Percentiles rank a stretch among this genome's conserved stretches.
phyloP scores from a whole-genome alignment of 2,888 invertebrate genomes.

The Zelleria hepariella region DNA sequence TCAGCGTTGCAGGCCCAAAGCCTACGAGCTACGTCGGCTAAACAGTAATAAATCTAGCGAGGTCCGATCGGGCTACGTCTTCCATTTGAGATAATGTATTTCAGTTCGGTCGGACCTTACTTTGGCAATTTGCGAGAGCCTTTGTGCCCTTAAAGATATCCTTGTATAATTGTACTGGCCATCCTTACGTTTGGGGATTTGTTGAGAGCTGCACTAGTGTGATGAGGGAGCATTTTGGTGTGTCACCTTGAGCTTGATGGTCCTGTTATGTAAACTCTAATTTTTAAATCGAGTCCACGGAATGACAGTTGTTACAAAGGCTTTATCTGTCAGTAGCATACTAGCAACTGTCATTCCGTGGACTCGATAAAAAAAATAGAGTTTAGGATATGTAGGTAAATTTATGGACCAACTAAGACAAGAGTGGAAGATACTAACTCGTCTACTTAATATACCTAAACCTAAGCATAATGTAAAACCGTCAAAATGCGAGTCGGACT shows the following conservation, averaged over 20 bases:
- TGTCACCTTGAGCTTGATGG: too few relatives aligned
- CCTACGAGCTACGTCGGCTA: conserved; percentile 22
- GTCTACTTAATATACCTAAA: not conserved
- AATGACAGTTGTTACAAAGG: too few relatives aligned
- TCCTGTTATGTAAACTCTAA: not conserved
- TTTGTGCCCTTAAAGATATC: conserved; percentile 69
- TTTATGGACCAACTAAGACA: not conserved
- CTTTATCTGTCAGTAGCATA: too few relatives aligned
- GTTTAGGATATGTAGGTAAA: not conserved
- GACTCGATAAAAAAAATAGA: not conserved
- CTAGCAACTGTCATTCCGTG: too few relatives aligned
- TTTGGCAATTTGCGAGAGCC: conserved; percentile 70
- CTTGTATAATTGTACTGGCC: conserved; percentile 60
- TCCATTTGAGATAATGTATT: conserved; percentile 67
- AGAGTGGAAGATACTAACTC: not conserved
- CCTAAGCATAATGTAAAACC: not conserved
- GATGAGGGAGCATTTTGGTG: conserved; percentile 16
- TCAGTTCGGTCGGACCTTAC: conserved; percentile 69
- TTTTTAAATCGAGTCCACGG: too few relatives aligned
- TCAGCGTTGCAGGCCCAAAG: too few relatives aligned
- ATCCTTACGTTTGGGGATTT: conserved; percentile 27
- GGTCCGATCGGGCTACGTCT: conserved; percentile 40
- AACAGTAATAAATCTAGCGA: conserved; percentile 44
- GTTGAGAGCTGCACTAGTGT: conserved; percentile 22
- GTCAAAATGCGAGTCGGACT: too few relatives aligned